These are phyloP conservation scores for Nannospalax galili DNA, from an alignment of 2,113 vertebrate species.

Conservation along the genomic window DNA sequence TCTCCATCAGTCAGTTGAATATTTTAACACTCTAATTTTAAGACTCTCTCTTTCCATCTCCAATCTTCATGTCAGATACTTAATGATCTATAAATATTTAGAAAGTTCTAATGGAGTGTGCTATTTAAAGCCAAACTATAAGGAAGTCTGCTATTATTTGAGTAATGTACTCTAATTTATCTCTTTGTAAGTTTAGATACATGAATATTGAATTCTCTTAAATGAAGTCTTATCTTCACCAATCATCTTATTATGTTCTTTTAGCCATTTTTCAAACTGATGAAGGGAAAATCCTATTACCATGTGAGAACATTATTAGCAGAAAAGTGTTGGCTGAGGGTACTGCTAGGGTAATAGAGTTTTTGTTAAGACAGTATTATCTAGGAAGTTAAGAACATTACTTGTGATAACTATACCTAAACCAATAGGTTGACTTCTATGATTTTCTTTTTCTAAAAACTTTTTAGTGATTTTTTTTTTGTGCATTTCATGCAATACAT, in stretches of 20 bases:
- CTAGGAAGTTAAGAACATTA: background rate
- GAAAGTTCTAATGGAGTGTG: conserved; percentile 64
- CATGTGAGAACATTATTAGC: background rate
- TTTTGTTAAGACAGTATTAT: background rate
- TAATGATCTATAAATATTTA: conserved; percentile 81
- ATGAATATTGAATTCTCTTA: conserved; percentile 65
- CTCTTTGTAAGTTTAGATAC: conserved; percentile 57
- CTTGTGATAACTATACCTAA: background rate
- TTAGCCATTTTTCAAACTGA: background rate
- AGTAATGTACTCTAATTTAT: conserved; percentile 63
- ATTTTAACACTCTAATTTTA: conserved; percentile 79
- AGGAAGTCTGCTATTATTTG: conserved; percentile 63
- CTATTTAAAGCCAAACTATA: conserved; percentile 72
- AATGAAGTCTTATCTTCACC: conserved; percentile 39
- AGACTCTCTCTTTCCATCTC: conserved; percentile 49
- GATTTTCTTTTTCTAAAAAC: background rate
- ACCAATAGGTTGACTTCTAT: background rate
- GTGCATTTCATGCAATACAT: too few species aligned
- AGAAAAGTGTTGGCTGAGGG: background rate
- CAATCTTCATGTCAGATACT: conserved; percentile 70
- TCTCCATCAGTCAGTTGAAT: conserved; percentile 64
- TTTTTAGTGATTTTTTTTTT: too few species aligned
- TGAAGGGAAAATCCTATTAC: background rate
- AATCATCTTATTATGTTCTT: conserved; percentile 23
- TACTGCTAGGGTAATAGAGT: background rate